Evolutionary conservation across 2,113 vertebrate genomes (phyloP).

Genomic region (Salvator merianae): DNA sequence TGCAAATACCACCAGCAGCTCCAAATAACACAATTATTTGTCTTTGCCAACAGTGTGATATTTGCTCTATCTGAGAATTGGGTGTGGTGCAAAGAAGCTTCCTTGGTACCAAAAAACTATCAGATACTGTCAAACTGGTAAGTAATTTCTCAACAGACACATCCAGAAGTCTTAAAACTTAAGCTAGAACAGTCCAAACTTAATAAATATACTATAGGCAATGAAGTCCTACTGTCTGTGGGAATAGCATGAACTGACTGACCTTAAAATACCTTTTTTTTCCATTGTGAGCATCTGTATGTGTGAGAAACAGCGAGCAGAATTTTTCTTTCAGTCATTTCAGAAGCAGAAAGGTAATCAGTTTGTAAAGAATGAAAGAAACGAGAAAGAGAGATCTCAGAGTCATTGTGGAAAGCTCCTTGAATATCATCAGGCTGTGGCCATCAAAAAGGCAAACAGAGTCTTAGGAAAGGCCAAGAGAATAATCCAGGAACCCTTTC

Average conservation of each 20-base stretch:
- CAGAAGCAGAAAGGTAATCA: neutral
- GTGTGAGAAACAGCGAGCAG: neutral
- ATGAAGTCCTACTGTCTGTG: neutral
- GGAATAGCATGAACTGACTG: neutral
- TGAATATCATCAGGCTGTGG: conserved; percentile 27
- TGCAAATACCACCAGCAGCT: too few species aligned
- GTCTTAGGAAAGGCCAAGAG: conserved; percentile 17
- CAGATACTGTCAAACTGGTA: neutral
- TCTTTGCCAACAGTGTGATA: too few species aligned
- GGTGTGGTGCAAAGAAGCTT: neutral
- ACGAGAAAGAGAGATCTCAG: conserved; percentile 24
- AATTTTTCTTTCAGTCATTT: neutral
- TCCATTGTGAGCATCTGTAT: neutral
- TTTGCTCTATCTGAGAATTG: neutral
- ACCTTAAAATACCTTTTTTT: neutral
- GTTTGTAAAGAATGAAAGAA: conserved; percentile 33
- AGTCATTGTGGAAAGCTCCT: conserved; percentile 19
- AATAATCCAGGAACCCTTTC: conserved; percentile 19
- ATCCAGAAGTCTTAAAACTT: neutral
- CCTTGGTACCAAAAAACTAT: neutral
- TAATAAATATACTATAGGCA: neutral
- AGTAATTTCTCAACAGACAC: neutral
- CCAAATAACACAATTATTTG: too few species aligned
- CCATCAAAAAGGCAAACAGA: conserved; percentile 17
- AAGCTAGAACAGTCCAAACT: neutral